Percentiles rank a stretch among this genome's conserved stretches.
Conservation (phyloP, 2,888 invertebrate species). For the Deilephila porcellus region DNA sequence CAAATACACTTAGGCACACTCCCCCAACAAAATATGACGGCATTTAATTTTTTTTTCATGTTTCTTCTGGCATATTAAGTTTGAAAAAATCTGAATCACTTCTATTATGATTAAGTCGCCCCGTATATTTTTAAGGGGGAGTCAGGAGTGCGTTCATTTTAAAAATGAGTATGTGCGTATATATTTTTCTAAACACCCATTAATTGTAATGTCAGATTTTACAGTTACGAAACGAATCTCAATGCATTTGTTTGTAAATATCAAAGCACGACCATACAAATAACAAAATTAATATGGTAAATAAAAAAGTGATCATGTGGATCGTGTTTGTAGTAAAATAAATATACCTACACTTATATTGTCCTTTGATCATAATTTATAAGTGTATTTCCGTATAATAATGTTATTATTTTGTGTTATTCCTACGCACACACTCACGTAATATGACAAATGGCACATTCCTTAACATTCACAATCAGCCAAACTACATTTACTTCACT, state of each 20-base stretch:
- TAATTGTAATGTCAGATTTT: too few species aligned
- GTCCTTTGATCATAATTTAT: too few species aligned
- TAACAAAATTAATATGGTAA: too few species aligned
- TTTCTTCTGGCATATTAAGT: background rate
- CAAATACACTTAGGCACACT: slow-evolving; percentile 26
- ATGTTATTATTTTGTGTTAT: background rate
- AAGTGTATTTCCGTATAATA: background rate
- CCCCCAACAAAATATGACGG: slow-evolving; percentile 1
- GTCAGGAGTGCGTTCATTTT: background rate
- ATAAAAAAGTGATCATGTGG: too few species aligned
- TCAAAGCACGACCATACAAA: too few species aligned
- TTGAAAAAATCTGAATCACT: background rate
- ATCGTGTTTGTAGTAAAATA: too few species aligned
- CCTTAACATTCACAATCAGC: background rate
- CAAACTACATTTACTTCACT: background rate
- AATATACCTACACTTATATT: too few species aligned
- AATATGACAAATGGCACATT: slow-evolving; percentile 11
- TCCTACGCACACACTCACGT: background rate
- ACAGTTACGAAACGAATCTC: too few species aligned
- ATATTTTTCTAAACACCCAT: too few species aligned
- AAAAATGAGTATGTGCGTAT: background rate
- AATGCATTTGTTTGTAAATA: too few species aligned
- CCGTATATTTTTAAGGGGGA: background rate
- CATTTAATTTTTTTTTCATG: background rate
- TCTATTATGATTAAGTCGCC: background rate